Evolutionary conservation across 2,888 invertebrate species (phyloP).

Genomic region (Antitype chi): DNA sequence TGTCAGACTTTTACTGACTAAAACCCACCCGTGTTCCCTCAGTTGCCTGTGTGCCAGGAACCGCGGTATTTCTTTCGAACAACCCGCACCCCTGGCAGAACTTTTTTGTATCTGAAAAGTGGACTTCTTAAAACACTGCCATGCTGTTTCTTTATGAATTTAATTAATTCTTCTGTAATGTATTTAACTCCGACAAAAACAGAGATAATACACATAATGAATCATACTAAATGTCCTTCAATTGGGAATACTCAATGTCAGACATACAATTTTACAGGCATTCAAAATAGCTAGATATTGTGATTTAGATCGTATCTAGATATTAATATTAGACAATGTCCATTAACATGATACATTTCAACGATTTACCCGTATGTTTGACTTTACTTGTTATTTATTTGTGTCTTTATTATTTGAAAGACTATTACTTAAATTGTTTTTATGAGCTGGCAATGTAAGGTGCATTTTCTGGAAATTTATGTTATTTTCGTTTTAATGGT

Average conservation of each 20-base stretch:
- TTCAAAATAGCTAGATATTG: slow-evolving; percentile 60
- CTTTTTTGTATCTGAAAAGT: too few relatives aligned
- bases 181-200: neutral
- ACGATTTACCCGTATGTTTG: slow-evolving; percentile 42
- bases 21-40: too few relatives aligned
- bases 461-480: slow-evolving; percentile 13
- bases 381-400: slow-evolving; percentile 46
- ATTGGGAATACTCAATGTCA: slow-evolving; percentile 52
- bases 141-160: too few relatives aligned
- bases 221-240: slow-evolving; percentile 8
- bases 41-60: too few relatives aligned
- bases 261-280: slow-evolving; percentile 50
- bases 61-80: too few relatives aligned
- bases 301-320: slow-evolving; percentile 64
- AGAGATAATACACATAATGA: neutral
- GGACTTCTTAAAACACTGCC: too few relatives aligned
- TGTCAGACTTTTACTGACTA: too few relatives aligned
- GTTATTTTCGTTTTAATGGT: neutral
- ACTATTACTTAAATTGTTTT: slow-evolving; percentile 49
- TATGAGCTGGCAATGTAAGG: slow-evolving; percentile 36
- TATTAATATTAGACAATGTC: slow-evolving; percentile 65
- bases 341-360: slow-evolving; percentile 67
- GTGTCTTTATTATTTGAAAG: slow-evolving; percentile 45
- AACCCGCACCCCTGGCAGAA: too few relatives aligned
- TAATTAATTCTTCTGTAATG: too few relatives aligned